Conservation (phyloP, 2,888 invertebrate species). For the Drosophila crucigera region DNA sequence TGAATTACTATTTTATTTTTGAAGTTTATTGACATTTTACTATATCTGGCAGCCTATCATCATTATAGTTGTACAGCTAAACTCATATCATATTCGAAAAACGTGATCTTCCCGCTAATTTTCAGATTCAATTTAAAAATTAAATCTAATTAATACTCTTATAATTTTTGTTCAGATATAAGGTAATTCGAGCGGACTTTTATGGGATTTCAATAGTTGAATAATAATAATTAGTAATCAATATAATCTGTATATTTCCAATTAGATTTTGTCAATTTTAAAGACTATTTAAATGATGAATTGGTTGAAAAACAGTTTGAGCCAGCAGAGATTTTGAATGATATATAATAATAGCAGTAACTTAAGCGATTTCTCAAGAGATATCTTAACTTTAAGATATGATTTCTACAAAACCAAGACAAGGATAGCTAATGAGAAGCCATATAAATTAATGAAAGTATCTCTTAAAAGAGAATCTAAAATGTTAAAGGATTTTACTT, state of each 20-base stretch:
- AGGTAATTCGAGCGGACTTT: not conserved
- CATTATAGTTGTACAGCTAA: not conserved
- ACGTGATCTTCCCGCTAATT: not conserved
- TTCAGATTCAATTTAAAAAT: rapidly evolving
- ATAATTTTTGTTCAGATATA: too few species aligned
- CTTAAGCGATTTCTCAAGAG: not conserved
- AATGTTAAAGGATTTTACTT: not conserved
- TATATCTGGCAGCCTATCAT: not conserved
- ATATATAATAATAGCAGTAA: not conserved
- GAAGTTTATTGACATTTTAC: not conserved
- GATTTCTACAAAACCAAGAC: too few species aligned
- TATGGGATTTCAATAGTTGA: not conserved
- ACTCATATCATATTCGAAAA: too few species aligned
- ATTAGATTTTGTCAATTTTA: too few species aligned
- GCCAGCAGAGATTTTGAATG: not conserved
- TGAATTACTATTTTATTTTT: not conserved
- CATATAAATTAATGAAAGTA: too few species aligned
- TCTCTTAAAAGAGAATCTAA: too few species aligned
- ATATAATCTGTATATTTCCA: too few species aligned
- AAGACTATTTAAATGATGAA: too few species aligned
- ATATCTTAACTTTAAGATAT: not conserved
- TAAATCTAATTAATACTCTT: too few species aligned
- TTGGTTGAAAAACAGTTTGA: too few species aligned
- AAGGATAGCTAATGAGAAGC: too few species aligned
- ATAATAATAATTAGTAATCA: too few species aligned